Percentiles rank a stretch among this genome's conserved stretches.
These are phyloP conservation scores for Tetragonisca angustula DNA, from an alignment of 2,888 invertebrate species.

Conservation along the genomic window DNA sequence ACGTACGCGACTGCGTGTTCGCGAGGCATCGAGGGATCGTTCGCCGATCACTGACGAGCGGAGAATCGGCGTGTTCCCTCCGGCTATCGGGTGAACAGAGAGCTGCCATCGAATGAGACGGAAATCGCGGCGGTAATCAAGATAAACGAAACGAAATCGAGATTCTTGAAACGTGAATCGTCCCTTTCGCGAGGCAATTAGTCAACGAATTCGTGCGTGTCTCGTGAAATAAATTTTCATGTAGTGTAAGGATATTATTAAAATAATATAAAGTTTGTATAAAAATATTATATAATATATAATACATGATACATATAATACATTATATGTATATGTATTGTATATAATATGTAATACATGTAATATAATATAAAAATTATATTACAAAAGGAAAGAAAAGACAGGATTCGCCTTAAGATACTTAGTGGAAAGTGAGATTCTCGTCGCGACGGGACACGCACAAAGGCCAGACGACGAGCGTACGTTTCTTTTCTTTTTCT, in stretches of 20 bases:
- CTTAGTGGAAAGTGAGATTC: constrained; percentile 26
- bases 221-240: constrained; percentile 28
- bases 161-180: too few species aligned
- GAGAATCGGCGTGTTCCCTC: constrained; percentile 42
- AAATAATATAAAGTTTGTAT: too few species aligned
- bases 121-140: constrained; percentile 37
- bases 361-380: too few species aligned
- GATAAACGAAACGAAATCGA: not conserved
- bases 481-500: too few species aligned
- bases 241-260: too few species aligned
- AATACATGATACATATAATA: too few species aligned
- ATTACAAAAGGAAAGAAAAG: not conserved
- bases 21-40: constrained; percentile 54
- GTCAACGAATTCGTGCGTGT: not conserved
- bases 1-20: constrained; percentile 18
- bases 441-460: not conserved
- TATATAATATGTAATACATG: too few species aligned
- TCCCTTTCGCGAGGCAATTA: too few species aligned
- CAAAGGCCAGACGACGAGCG: not conserved
- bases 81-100: constrained; percentile 23
- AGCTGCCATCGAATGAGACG: constrained; percentile 49
- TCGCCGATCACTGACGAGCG: constrained; percentile 40
- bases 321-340: too few species aligned
- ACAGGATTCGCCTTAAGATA: constrained; percentile 5
- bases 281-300: too few species aligned